Evolutionary conservation across 2,797 vertebrate genomes (phyloP).

Genomic region (Molossus molossus): DNA sequence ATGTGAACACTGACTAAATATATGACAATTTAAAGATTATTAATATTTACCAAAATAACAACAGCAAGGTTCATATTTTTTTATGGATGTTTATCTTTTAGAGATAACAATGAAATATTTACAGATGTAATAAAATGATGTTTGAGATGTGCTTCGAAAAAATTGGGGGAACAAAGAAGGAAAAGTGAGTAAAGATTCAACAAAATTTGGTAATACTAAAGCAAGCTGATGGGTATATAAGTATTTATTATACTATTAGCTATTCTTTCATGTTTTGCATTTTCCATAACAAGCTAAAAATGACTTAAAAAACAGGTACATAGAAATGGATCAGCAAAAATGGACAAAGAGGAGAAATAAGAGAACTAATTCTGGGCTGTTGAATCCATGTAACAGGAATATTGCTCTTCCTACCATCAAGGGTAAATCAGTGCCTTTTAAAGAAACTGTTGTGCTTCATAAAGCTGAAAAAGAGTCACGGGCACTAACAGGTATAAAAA

Average conservation of each 20-base stretch:
- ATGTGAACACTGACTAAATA: background rate
- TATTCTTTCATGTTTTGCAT: background rate
- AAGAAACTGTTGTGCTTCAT: background rate
- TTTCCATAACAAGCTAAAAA: background rate
- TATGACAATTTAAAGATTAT: background rate
- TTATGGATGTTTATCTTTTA: background rate
- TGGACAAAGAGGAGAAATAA: background rate
- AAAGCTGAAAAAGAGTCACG: background rate
- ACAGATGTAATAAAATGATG: background rate
- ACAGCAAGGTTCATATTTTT: background rate
- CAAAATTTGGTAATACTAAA: background rate
- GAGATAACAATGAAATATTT: background rate
- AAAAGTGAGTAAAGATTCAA: background rate
- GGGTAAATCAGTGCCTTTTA: background rate
- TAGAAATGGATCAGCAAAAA: background rate
- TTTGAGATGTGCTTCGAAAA: background rate
- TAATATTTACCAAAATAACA: background rate
- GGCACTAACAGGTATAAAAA: background rate
- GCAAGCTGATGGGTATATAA: background rate
- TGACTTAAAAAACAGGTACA: background rate
- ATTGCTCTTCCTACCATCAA: background rate
- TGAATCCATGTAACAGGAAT: background rate
- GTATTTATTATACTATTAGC: background rate
- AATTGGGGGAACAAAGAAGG: background rate
- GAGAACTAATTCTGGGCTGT: background rate